These are phyloP conservation scores for Fregata magnificens DNA, from an alignment of 2,113 vertebrate genomes.

Conservation along the genomic window DNA sequence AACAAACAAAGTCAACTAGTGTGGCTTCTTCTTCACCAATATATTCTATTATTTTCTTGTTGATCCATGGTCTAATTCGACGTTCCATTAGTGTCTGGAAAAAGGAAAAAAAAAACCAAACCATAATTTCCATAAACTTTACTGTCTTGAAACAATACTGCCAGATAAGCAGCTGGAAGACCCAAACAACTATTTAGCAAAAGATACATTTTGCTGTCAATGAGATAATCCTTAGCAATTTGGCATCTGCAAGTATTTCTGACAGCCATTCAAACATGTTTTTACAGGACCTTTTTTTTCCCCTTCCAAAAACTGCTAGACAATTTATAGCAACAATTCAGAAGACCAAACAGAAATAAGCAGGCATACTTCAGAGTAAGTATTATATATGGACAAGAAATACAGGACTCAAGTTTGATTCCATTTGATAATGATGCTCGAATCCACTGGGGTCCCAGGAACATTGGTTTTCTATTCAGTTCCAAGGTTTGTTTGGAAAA, in stretches of 20 bases:
- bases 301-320: background rate
- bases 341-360: background rate
- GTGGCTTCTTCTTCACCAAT: conserved; percentile 98
- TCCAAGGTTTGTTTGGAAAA: background rate
- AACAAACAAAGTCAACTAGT: conserved; percentile 97
- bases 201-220: background rate
- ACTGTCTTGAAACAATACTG: background rate
- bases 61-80: conserved; percentile 97
- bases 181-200: background rate
- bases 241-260: background rate
- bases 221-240: background rate
- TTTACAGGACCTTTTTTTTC: background rate
- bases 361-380: background rate
- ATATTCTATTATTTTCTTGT: conserved; percentile 99
- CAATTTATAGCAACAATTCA: background rate
- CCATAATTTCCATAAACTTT: background rate
- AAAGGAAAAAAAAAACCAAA: background rate
- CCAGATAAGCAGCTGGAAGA: background rate
- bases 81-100: conserved; percentile 93
- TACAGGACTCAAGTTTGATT: background rate
- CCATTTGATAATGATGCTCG: background rate
- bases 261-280: background rate
- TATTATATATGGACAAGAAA: background rate
- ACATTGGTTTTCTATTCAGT: background rate
- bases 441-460: background rate